Percentiles rank a stretch among this genome's conserved stretches.
Evolutionary conservation across 2,113 vertebrate species (phyloP).

Genomic region (Hemiprocne comata): DNA sequence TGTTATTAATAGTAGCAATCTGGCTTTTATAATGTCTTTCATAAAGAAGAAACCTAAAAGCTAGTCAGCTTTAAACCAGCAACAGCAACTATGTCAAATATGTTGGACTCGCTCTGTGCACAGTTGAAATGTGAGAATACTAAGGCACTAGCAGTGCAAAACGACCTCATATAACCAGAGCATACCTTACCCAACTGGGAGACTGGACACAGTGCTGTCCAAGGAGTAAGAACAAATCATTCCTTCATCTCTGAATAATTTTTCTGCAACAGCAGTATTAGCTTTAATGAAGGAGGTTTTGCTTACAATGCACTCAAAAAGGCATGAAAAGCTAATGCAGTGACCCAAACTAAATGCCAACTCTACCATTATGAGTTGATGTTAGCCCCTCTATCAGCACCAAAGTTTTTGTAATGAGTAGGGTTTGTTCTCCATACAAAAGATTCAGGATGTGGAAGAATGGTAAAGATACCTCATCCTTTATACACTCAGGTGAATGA

Average conservation of each 20-base stretch:
- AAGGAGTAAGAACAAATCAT: background rate
- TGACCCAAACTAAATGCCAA: background rate
- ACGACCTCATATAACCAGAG: background rate
- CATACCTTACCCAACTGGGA: background rate
- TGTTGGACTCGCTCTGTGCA: background rate
- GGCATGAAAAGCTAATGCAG: background rate
- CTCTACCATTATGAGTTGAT: background rate
- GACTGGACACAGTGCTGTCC: background rate
- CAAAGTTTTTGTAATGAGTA: background rate
- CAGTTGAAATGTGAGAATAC: background rate
- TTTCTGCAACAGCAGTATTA: background rate
- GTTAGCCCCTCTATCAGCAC: background rate
- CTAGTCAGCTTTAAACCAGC: background rate
- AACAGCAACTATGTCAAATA: background rate
- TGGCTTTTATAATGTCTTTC: background rate
- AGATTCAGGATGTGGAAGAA: background rate
- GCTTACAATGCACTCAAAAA: background rate
- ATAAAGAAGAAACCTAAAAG: background rate
- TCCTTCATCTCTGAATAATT: background rate
- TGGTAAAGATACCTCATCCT: background rate
- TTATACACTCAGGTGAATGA: background rate
- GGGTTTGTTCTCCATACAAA: background rate
- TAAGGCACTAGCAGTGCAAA: background rate
- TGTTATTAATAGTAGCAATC: slow-evolving; percentile 8
- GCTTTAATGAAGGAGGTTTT: background rate